phyloP scores from a whole-genome alignment of 2,888 invertebrate genomes.

The Neoscelio sp. region DNA sequence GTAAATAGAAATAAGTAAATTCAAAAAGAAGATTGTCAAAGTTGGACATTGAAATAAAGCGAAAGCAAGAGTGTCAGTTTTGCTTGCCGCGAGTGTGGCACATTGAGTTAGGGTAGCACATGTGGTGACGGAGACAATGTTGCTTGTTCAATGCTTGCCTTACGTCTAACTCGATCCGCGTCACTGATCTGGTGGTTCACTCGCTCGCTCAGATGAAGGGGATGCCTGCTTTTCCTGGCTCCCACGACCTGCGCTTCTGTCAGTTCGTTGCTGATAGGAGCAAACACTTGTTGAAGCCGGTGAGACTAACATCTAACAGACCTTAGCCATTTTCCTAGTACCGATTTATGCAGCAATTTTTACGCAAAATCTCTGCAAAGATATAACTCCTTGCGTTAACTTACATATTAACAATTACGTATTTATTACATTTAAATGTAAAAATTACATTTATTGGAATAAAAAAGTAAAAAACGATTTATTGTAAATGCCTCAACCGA shows the following conservation, averaged over 20 bases:
- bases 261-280: constrained; percentile 98
- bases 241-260: constrained; percentile 97
- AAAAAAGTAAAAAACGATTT: no score
- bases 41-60: constrained; percentile 48
- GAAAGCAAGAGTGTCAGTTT: constrained; percentile 63
- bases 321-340: constrained; percentile 81
- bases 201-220: constrained; percentile 94
- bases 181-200: constrained; percentile 82
- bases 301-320: constrained; percentile 87
- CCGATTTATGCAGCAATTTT: constrained; percentile 64
- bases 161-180: constrained; percentile 82
- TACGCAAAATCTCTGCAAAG: constrained; percentile 12
- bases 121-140: constrained; percentile 82
- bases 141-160: constrained; percentile 83
- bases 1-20: not conserved
- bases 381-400: not conserved
- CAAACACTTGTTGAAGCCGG: constrained; percentile 98
- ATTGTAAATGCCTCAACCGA: no score
- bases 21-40: constrained; percentile 10
- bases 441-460: no score
- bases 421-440: no score
- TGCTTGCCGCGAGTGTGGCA: constrained; percentile 73
- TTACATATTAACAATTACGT: no score
- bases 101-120: constrained; percentile 79
- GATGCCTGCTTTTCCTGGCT: constrained; percentile 95